Conservation (phyloP, 30 jellyfish, hydroid and myxozoan species). For the Clytia hemisphaerica region DNA sequence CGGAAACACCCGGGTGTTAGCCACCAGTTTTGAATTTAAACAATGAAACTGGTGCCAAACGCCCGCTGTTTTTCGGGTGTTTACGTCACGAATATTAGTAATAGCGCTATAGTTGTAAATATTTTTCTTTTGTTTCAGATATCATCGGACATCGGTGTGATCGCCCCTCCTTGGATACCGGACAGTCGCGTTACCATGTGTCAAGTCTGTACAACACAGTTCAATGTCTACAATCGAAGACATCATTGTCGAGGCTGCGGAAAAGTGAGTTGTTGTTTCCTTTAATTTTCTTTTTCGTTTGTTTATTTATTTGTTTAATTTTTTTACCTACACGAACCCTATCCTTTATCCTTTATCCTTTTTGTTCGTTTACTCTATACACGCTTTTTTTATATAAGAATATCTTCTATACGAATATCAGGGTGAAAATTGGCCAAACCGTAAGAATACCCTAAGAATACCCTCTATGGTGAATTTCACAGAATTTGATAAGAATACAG, state of each 20-base stretch:
- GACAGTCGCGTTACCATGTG: conserved; percentile 97
- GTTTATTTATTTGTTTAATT: background rate
- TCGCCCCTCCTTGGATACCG: conserved; percentile 96
- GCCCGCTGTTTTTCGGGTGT: no score
- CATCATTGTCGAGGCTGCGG: conserved; percentile 98
- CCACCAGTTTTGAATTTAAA: no score
- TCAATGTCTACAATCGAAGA: conserved; percentile 66
- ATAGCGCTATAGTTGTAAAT: background rate
- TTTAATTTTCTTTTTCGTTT: background rate
- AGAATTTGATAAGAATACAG: no score
- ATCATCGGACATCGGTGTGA: conserved; percentile 56
- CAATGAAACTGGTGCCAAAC: no score
- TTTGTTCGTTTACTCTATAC: background rate
- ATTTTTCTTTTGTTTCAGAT: conserved; percentile 7
- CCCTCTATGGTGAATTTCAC: no score
- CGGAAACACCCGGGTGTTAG: no score
- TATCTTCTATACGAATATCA: no score
- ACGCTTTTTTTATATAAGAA: no score
- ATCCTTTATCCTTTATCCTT: background rate
- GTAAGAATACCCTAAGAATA: no score
- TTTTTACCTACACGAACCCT: no score
- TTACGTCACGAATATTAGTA: no score
- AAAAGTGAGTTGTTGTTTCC: conserved; percentile 37
- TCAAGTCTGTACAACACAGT: conserved; percentile 49
- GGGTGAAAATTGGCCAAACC: no score